Percentiles rank a stretch among this genome's conserved stretches.
These are phyloP conservation scores for Drosophila testacea DNA, from an alignment of 2,888 invertebrate species.

Conservation along the genomic window DNA sequence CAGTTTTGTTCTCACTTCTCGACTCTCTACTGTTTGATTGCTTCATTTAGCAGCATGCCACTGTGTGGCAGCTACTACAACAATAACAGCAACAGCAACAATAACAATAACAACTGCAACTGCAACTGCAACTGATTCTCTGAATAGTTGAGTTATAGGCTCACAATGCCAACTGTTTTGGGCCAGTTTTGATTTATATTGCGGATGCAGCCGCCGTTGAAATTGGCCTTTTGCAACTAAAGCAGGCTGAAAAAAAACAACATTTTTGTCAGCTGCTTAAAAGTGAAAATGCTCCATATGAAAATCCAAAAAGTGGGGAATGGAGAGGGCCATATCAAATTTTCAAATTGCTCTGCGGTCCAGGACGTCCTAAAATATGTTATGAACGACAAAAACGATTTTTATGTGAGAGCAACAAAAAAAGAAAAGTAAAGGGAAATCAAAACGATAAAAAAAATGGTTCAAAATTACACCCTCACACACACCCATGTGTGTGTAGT, in stretches of 20 bases:
- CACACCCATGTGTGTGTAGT: slow-evolving; percentile 8
- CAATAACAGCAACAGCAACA: not conserved
- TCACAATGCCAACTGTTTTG: slow-evolving; percentile 31
- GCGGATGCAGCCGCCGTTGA: slow-evolving; percentile 75
- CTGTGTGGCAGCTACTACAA: slow-evolving; percentile 24
- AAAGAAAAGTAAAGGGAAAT: slow-evolving; percentile 44
- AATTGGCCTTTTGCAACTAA: slow-evolving; percentile 34
- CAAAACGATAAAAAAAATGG: slow-evolving; percentile 57
- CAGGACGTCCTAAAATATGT: slow-evolving; percentile 40
- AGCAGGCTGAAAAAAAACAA: slow-evolving; percentile 22
- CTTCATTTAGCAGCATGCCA: slow-evolving; percentile 58
- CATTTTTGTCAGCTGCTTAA: slow-evolving; percentile 38
- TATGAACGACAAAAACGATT: slow-evolving; percentile 56
- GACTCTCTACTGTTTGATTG: slow-evolving; percentile 49
- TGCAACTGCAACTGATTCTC: slow-evolving; percentile 17
- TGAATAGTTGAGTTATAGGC: slow-evolving; percentile 56
- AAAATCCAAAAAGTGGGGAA: not conserved
- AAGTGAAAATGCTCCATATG: slow-evolving; percentile 10
- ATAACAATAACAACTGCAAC: not conserved
- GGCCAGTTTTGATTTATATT: slow-evolving; percentile 78
- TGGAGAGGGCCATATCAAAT: slow-evolving; percentile 10
- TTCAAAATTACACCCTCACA: slow-evolving; percentile 34
- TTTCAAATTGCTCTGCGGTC: slow-evolving; percentile 69
- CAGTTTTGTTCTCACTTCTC: slow-evolving; percentile 23
- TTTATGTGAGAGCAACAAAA: slow-evolving; percentile 58